Base-by-base conservation (phyloP, 2,797 vertebrate species). In the Alcedo atthis region DNA sequence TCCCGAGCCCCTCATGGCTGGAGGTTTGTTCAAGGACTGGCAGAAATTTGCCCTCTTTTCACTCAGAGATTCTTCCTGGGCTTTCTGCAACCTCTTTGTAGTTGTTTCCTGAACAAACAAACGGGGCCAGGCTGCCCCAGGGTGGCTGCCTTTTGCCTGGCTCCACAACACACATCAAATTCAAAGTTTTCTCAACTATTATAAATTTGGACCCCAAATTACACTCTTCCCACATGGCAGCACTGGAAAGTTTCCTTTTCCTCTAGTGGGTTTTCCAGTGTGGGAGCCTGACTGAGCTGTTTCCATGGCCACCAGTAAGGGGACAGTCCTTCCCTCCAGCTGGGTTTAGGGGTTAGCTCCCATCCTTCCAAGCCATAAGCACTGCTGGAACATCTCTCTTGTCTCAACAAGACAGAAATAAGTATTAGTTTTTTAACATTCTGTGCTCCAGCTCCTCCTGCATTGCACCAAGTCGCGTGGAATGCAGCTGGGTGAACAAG, bases 291-390 rank as follows among this genome's bases (percentile, higher is more conserved):
- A 46, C 85, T 28, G 67, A 55, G 71, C 6, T 30, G 75, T 88
- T 91, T 90, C 81, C 78, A 86, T 74, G 82, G 81, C 85, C 68
- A 77, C 49, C 1, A 13, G 59, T 30, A 78, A 53, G 6, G 61
- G 95, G 75, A 59, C 53, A 57, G 57, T 40, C 73, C 57, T 84
- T 92, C 75, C 85, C 83, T 88, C 51, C 40, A 76, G 78, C 82
- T 87, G 69, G 43, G 33, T 51, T 80, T 61, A 64, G 87, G 94
- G 90, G 32, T 87, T 71, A 92, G 59, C 43, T 93, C 78, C 90
- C 64, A 64, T 51, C 75, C 70, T 85, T 85, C 75, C 91, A 85
- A 24, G 64, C 81, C 83, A 75, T 12, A 64, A 86, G 58, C 71
- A 20, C 49, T 66, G 15, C 75, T 92, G 94, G 90, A 71, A 53